These are phyloP conservation scores for Orthonevra nobilis DNA, from an alignment of 2,888 invertebrate genomes.

Conservation along the genomic window DNA sequence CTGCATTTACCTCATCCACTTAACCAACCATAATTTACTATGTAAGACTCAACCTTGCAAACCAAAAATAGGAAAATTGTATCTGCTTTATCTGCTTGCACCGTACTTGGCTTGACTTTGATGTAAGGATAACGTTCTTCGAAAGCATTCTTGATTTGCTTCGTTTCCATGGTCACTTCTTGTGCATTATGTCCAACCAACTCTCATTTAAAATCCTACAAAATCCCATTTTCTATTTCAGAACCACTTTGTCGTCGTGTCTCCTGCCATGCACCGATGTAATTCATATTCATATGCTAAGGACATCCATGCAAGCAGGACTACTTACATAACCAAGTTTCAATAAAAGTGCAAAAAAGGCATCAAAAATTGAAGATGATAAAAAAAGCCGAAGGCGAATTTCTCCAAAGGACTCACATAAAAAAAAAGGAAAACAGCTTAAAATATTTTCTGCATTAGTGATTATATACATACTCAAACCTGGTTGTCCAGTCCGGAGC, in stretches of 20 bases:
- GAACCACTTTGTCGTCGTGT: slow-evolving; percentile 49
- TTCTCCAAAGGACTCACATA: slow-evolving; percentile 1
- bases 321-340: slow-evolving; percentile 61
- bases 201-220: slow-evolving; percentile 47
- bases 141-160: slow-evolving; percentile 32
- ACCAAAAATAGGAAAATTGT: no score
- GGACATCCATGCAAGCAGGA: slow-evolving; percentile 54
- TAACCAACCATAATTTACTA: no score
- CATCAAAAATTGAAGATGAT: slow-evolving; percentile 36
- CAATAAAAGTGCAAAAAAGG: slow-evolving; percentile 35
- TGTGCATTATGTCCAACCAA: slow-evolving; percentile 13
- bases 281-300: slow-evolving; percentile 63
- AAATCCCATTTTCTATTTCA: slow-evolving; percentile 58
- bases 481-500: background rate
- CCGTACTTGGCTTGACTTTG: background rate
- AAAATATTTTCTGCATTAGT: slow-evolving; percentile 37
- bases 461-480: slow-evolving; percentile 31
- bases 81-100: background rate
- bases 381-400: slow-evolving; percentile 20
- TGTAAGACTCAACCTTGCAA: no score
- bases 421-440: slow-evolving; percentile 6
- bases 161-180: slow-evolving; percentile 15
- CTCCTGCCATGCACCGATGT: slow-evolving; percentile 26
- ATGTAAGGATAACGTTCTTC: background rate
- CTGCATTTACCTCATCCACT: no score